Percentiles rank a stretch among this genome's conserved stretches.
Conservation (phyloP, 2,888 invertebrate genomes). For the Lithophane ornitopus region DNA sequence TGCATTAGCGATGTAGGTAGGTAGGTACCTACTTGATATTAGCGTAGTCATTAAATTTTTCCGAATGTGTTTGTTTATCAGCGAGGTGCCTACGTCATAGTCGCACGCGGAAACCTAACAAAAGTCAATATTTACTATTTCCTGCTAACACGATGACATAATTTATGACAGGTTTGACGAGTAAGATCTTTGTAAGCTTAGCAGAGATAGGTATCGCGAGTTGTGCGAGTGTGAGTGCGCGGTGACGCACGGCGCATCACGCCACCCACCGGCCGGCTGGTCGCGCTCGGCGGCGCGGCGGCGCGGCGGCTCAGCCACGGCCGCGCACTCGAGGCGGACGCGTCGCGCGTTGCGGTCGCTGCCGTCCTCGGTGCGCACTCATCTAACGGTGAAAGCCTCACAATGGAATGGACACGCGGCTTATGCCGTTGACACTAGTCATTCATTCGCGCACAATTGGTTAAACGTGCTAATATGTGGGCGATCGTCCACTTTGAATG, state of each 20-base stretch:
- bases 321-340: neutral
- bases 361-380: neutral
- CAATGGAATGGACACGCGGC: constrained; percentile 18
- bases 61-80: constrained; percentile 50
- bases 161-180: constrained; percentile 57
- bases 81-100: constrained; percentile 37
- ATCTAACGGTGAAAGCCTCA: constrained; percentile 45
- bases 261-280: constrained; percentile 57
- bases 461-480: constrained; percentile 52
- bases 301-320: neutral
- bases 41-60: constrained; percentile 40
- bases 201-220: constrained; percentile 43
- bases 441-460: constrained; percentile 54
- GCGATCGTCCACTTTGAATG: constrained; percentile 32
- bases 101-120: constrained; percentile 54
- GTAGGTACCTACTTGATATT: neutral
- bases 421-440: constrained; percentile 43
- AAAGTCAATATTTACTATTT: constrained; percentile 61
- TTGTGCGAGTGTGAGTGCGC: constrained; percentile 32
- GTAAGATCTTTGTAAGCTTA: constrained; percentile 51
- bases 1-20: neutral
- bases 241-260: constrained; percentile 63
- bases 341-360: neutral
- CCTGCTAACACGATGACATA: constrained; percentile 63
- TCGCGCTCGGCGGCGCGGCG: neutral